Percentiles rank a stretch among this genome's conserved stretches.
Evolutionary conservation across 2,797 vertebrate species (phyloP).

Genomic region (Lemur catta): DNA sequence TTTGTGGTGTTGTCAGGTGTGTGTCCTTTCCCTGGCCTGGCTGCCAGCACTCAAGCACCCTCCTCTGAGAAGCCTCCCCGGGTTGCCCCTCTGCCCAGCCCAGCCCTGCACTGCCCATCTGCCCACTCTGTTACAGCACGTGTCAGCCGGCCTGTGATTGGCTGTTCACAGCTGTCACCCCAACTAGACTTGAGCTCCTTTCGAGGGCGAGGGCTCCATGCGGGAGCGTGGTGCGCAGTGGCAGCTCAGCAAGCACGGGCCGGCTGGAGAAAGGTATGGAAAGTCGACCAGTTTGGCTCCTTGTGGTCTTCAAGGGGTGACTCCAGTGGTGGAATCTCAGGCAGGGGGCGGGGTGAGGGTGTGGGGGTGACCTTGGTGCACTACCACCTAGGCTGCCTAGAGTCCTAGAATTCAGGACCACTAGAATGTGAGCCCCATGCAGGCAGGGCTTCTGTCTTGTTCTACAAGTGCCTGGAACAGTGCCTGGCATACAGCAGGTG

Average conservation of each 20-base stretch:
- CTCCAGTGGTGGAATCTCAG: neutral
- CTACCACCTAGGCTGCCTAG: neutral
- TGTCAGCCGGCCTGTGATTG: neutral
- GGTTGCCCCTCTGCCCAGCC: neutral
- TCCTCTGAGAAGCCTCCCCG: neutral
- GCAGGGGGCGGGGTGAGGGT: neutral
- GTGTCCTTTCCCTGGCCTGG: neutral
- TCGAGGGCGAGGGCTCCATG: neutral
- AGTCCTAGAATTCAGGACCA: neutral
- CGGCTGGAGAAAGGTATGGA: fast-evolving
- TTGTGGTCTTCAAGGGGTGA: neutral
- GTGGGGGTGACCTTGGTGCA: neutral
- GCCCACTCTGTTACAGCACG: fast-evolving
- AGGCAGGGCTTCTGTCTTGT: neutral
- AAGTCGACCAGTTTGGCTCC: neutral
- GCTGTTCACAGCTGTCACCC: fast-evolving
- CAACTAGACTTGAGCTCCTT: neutral
- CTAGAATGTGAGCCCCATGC: neutral
- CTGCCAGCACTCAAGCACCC: neutral
- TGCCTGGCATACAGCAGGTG: neutral
- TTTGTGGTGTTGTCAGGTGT: neutral
- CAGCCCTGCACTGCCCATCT: neutral
- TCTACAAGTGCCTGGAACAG: neutral
- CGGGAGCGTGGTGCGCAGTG: fast-evolving
- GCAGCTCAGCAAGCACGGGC: neutral